These are phyloP conservation scores for Enteromius treurensis DNA, from an alignment of 2,797 vertebrate species.

Conservation along the genomic window DNA sequence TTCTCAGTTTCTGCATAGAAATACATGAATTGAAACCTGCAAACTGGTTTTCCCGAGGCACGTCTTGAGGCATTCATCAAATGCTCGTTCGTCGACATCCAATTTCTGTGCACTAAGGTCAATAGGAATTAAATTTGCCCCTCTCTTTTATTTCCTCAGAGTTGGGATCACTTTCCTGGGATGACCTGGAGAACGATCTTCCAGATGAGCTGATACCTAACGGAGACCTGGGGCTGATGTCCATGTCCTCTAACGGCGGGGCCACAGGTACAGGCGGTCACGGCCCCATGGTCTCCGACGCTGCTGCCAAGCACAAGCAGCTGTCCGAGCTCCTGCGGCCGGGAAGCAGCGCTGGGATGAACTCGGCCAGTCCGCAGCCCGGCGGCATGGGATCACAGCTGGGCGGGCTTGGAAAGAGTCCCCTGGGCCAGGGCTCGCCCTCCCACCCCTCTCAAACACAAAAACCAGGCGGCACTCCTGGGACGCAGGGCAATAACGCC, in stretches of 20 bases:
- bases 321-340: slow-evolving; percentile 94
- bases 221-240: slow-evolving; percentile 86
- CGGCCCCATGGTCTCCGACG: slow-evolving; percentile 84
- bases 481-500: slow-evolving; percentile 81
- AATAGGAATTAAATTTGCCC: background rate
- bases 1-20: background rate
- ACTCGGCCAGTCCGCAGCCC: slow-evolving; percentile 84
- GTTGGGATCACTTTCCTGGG: slow-evolving; percentile 89
- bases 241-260: slow-evolving; percentile 76
- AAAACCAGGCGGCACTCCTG: slow-evolving; percentile 87
- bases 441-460: slow-evolving; percentile 87
- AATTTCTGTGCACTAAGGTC: background rate
- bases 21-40: background rate
- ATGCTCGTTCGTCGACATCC: background rate
- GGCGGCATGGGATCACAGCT: slow-evolving; percentile 85
- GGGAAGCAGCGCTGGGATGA: slow-evolving; percentile 82
- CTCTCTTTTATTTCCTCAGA: slow-evolving; percentile 73
- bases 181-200: slow-evolving; percentile 95
- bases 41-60: background rate
- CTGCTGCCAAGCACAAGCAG: slow-evolving; percentile 97
- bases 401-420: slow-evolving; percentile 89
- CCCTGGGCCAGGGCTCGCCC: slow-evolving; percentile 85
- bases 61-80: background rate
- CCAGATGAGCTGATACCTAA: slow-evolving; percentile 97
- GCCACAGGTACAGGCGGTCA: slow-evolving; percentile 47